Conservation (phyloP, 2,113 vertebrate genomes). For the Oncorhynchus masou region DNA sequence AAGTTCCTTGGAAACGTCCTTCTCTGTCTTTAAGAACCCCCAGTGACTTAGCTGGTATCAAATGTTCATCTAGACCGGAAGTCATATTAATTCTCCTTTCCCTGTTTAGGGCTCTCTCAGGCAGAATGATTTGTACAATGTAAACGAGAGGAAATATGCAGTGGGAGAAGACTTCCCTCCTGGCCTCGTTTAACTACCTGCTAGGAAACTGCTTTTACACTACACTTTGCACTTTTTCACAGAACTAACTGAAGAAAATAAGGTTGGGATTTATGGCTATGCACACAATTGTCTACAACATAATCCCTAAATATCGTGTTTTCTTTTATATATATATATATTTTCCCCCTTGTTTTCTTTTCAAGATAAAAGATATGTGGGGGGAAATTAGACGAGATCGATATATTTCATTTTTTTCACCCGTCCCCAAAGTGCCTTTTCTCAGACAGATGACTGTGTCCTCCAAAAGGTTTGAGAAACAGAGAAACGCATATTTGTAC, state of each 20-base stretch:
- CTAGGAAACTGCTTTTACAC: constrained; percentile 25
- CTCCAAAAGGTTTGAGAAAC: constrained; percentile 60
- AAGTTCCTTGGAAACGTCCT: constrained; percentile 76
- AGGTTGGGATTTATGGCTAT: too few relatives aligned
- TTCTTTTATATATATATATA: constrained; percentile 42
- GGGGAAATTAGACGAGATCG: constrained; percentile 88
- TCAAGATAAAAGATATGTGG: constrained; percentile 78
- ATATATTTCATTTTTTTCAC: constrained; percentile 76
- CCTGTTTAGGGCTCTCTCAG: constrained; percentile 69
- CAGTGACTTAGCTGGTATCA: constrained; percentile 75
- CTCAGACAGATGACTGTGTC: constrained; percentile 92
- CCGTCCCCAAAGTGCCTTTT: constrained; percentile 88
- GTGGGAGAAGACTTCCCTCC: constrained; percentile 51
- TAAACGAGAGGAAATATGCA: constrained; percentile 76
- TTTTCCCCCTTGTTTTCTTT: constrained; percentile 74
- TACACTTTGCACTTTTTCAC: constrained; percentile 14
- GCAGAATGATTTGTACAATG: constrained; percentile 75
- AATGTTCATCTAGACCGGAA: constrained; percentile 83
- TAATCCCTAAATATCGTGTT: not conserved
- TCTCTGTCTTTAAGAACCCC: constrained; percentile 74
- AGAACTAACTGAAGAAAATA: not conserved
- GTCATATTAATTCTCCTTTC: constrained; percentile 71
- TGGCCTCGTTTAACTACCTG: constrained; percentile 27
- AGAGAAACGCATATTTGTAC: constrained; percentile 86
- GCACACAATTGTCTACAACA: not conserved